Conservation (phyloP, 2,888 invertebrate genomes). For the Andrena camellia region DNA sequence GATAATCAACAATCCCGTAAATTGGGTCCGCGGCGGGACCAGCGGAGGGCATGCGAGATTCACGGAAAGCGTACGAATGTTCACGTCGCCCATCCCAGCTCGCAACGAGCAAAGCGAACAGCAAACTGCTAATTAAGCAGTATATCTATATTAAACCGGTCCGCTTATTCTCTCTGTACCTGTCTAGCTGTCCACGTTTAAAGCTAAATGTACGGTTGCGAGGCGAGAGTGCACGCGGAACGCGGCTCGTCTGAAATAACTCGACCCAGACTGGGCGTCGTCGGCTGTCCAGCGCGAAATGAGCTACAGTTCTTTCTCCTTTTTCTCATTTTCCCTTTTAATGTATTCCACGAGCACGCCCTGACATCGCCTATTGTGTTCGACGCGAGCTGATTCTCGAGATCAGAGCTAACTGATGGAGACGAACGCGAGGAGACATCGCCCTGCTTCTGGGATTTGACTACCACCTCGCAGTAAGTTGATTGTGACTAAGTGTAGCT, state of each 20-base stretch:
- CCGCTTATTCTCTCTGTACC: slow-evolving; percentile 63
- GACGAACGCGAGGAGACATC: neutral
- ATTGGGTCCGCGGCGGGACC: slow-evolving; percentile 32
- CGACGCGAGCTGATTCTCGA: slow-evolving; percentile 39
- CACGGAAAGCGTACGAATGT: slow-evolving; percentile 20
- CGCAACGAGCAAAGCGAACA: slow-evolving; percentile 38
- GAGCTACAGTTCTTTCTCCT: slow-evolving; percentile 65
- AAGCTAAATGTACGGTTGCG: slow-evolving; percentile 62
- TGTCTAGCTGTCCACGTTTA: slow-evolving; percentile 66
- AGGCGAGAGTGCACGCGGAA: slow-evolving; percentile 51
- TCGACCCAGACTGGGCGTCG: slow-evolving; percentile 76
- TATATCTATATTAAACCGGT: slow-evolving; percentile 66
- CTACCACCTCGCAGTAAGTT: too few species aligned
- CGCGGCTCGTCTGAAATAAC: slow-evolving; percentile 72
- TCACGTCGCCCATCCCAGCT: slow-evolving; percentile 28
- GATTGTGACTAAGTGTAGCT: too few species aligned
- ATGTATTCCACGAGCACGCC: slow-evolving; percentile 28
- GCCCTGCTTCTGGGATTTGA: neutral
- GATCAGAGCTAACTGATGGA: neutral
- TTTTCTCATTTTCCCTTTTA: slow-evolving; percentile 6
- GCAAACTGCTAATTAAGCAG: slow-evolving; percentile 60
- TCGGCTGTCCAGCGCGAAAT: slow-evolving; percentile 72
- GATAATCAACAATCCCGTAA: slow-evolving; percentile 48
- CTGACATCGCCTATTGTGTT: slow-evolving; percentile 50
- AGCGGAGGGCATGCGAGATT: slow-evolving; percentile 16